Evolutionary conservation across 2,113 vertebrate genomes (phyloP), one percentile per base, ranked within the genome.

Genomic region (Scytalopus superciliaris): DNA sequence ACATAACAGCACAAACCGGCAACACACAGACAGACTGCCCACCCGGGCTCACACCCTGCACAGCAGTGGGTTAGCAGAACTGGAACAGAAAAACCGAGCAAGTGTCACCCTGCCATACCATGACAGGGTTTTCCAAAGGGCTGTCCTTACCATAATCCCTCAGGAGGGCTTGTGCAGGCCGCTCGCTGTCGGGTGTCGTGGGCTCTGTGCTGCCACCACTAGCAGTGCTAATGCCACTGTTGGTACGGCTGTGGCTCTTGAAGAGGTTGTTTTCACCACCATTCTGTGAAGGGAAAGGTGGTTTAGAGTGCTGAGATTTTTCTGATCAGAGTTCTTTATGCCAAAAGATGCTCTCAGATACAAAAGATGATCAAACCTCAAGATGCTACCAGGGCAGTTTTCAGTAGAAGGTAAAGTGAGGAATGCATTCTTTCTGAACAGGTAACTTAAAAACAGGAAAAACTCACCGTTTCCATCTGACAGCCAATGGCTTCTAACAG

Each of bases 171-270:
- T 99, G 99, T 15, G 98, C 98, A 4, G 99, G 98, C 30, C 99
- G 98, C 93, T 99, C 99, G 1, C 98, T 99, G 47, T 99, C 99
- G 0, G 99, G 99, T 23, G 99, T 99, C 2, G 98, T 98, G 64
- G 99, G 98, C 89, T 99, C 99, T 0, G 97, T 98, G 91, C 99
- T 99, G 95, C 99, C 98, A 9, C 99, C 98, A 4, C 99, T 99
- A 47, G 97, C 98, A 42, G 98, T 98, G 96, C 99, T 99, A 89
- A 99, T 98, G 82, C 99, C 98, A 76, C 99, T 99, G 95, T 98
- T 99, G 22, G 98, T 99, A 21, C 99, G 98, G 90, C 99, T 99
- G 95, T 99, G 99, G 97, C 98, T 98, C 95, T 99, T 99, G 78
- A 98, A 91, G 4, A 97, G 50, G 57, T 97, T 97, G 83, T 96